phyloP scores from a whole-genome alignment of 2,113 vertebrate species.

The Tachycineta bicolor region DNA sequence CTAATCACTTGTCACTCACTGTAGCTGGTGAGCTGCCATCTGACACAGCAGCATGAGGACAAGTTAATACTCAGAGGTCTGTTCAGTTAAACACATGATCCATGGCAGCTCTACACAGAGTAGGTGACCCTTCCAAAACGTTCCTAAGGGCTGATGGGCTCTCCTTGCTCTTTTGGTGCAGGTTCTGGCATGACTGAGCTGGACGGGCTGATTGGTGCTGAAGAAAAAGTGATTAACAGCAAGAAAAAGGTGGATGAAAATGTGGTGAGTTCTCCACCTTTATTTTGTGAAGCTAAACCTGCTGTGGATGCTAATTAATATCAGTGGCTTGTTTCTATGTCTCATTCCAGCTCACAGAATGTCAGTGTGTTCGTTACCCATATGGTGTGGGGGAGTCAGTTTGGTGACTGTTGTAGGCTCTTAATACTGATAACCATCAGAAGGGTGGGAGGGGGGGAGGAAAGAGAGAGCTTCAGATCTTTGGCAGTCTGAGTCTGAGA shows the following conservation, averaged over 20 bases:
- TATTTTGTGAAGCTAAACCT: not conserved
- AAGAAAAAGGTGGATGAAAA: conserved; percentile 89
- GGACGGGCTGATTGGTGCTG: conserved; percentile 88
- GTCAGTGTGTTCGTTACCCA: not conserved
- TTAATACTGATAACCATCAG: not conserved
- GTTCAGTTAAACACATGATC: not conserved
- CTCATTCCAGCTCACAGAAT: not conserved
- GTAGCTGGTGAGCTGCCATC: not conserved
- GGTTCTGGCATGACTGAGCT: conserved; percentile 89
- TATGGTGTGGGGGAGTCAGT: not conserved
- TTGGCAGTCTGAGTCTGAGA: not conserved
- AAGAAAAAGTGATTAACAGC: conserved; percentile 93
- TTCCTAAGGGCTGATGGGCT: not conserved
- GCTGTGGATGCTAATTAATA: not conserved
- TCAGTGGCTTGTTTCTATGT: not conserved
- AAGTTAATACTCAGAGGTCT: not conserved
- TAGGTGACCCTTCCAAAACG: not conserved
- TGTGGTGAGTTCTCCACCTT: conserved; percentile 81
- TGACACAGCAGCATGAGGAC: not conserved
- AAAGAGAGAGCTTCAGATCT: not conserved
- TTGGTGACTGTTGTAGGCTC: not conserved
- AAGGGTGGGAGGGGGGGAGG: not conserved
- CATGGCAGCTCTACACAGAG: not conserved
- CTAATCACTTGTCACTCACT: conserved; percentile 22
- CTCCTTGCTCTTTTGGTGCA: conserved; percentile 63